Evolutionary conservation across 2,113 vertebrate species (phyloP).

Genomic region (Gambusia affinis): DNA sequence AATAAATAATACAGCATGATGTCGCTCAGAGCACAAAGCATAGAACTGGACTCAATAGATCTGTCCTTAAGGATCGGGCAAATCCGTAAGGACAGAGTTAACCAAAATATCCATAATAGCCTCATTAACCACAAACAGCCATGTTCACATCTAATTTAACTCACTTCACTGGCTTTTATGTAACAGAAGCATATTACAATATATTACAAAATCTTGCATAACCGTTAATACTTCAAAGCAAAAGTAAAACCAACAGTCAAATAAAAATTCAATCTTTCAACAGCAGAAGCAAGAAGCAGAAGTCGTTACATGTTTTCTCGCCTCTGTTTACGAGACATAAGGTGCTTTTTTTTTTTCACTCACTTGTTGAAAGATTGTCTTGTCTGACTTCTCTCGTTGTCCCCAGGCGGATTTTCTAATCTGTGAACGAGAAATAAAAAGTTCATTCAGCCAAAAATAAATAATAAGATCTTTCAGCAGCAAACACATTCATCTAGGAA

Average conservation of each 20-base stretch:
- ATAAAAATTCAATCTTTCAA: neutral
- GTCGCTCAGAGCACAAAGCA: too few species aligned
- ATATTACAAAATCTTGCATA: too few species aligned
- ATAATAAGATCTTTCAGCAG: constrained; percentile 4
- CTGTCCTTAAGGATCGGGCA: too few species aligned
- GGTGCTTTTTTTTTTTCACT: constrained; percentile 21
- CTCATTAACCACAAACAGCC: too few species aligned
- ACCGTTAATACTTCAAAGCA: too few species aligned
- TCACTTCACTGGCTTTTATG: too few species aligned
- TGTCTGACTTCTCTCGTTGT: constrained; percentile 58
- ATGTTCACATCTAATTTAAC: too few species aligned
- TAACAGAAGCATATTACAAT: too few species aligned
- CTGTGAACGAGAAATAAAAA: constrained; percentile 44
- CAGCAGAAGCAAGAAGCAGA: constrained; percentile 2
- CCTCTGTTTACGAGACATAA: neutral
- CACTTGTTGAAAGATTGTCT: constrained; percentile 80
- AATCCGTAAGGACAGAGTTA: too few species aligned
- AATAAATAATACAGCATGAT: too few species aligned
- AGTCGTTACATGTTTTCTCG: neutral
- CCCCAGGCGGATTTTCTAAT: constrained; percentile 77
- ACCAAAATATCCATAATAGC: too few species aligned
- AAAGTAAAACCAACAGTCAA: neutral
- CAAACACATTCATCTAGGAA: neutral
- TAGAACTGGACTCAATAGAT: too few species aligned
- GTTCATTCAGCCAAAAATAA: neutral